Base-by-base conservation (phyloP, 2,113 vertebrate species). In the Sander lucioperca region DNA sequence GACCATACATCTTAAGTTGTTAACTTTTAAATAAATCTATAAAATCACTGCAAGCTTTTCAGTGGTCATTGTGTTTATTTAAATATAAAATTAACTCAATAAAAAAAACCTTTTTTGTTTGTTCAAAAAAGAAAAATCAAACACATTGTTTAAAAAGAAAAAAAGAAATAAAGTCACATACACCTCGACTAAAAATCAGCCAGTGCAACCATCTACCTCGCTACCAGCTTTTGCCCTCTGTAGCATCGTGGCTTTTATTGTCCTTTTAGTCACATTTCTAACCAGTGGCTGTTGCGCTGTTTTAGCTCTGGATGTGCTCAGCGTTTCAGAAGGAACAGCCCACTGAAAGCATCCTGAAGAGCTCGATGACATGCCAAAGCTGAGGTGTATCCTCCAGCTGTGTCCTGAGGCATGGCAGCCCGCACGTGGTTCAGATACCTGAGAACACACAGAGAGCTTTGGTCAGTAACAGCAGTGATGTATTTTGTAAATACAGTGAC, bases 361-460 rank as follows among this genome's bases (percentile, higher is more conserved):
- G 98, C 98, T 80, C 98, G 95, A 91, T 98, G 95, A 94, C 98
- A 99, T 0, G 98, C 98, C 18, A 99, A 94, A 43, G 96, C 96
- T 43, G 98, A 97, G 33, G 94, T 89, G 91, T 99, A 99, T 86
- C 98, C 98, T 82, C 98, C 98, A 12, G 98, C 98, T 15, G 97
- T 93, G 88, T 99, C 98, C 94, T 98, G 97, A 1, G 95, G 96
- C 54, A 96, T 94, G 74, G 97, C 95, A 0, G 96, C 95, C 89
- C 97, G 96, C 21, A 99, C 98, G 1, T 99, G 98, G 93, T 95
- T 97, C 90, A 99, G 95, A 92, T 98, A 99, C 93, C 98, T 99
- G 81, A 68, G 86, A 94, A 92, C 51, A 91, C 73, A 91, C 68
- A 89, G 45, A 86, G 59, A 58, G 63, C 57, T 47, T 13, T 65